Evolutionary conservation across 2,113 vertebrate genomes (phyloP), one percentile per base, ranked within the genome.

Genomic region (Lepus timidus): DNA sequence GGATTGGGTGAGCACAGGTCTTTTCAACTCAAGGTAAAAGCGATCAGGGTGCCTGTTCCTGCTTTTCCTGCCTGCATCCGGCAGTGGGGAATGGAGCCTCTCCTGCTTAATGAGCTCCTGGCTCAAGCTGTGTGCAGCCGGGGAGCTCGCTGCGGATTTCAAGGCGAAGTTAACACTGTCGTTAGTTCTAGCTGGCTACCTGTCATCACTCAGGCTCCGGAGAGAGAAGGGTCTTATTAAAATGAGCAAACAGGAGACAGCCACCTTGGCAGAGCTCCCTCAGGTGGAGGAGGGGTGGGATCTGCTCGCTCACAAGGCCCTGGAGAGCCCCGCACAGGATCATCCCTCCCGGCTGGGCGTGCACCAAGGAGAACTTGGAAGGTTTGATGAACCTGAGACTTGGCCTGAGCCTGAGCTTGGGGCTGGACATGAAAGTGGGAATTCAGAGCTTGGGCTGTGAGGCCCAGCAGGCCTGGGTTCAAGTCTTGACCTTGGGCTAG

Each of bases 61-160:
- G 89, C 78, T 89, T 88, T 95, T 90, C 88, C 71, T 58, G 74
- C 65, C 64, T 58, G 58, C 36, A 33, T 55, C 8, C 75, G 55
- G 62, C 2, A 0, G 58, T 51, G 23, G 62, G 58, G 58, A 83
- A 74, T 83, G 65, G 80, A 70, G 88, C 58, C 88, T 94, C 55
- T 85, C 84, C 44, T 64, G 20, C 62, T 92, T 95, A 95, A 93
- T 92, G 96, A 97, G 94, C 76, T 95, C 55, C n/a, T 44, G 78
- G 85, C 51, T 92, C 92, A 82, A 64, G 87, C 76, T 84, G 29
- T 93, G 88, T 94, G 58, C 84, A 90, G 94, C 94, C 68, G 49
- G 36, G 74, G 71, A 88, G 76, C 58, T 71, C 16, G 4, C 1
- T 3, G 67, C 82, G 67, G 89, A 75, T 80, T 94, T 88, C 89